Evolutionary conservation across 1,140 invertebrate genomes (phyloP).

Genomic region (Zaprionus kolodkinae): DNA sequence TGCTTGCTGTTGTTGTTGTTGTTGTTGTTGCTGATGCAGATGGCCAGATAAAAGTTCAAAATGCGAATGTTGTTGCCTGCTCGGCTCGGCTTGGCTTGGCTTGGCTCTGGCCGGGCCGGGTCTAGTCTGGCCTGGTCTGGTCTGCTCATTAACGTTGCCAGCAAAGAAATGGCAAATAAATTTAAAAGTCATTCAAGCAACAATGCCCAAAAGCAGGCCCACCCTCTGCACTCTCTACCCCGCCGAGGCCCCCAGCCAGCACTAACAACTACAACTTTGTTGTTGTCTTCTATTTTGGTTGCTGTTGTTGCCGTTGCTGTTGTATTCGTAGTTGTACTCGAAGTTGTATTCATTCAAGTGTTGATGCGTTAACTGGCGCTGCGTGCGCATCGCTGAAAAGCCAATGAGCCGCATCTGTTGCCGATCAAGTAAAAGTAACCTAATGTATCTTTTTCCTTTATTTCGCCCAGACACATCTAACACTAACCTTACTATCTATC

Average conservation of each 20-base stretch:
- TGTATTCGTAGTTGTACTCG: conserved; percentile 24
- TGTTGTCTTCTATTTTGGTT: conserved; percentile 44
- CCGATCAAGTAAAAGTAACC: conserved; percentile 70
- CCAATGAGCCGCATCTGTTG: conserved; percentile 72
- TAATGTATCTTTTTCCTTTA: conserved; percentile 52
- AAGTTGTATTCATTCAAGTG: conserved; percentile 66
- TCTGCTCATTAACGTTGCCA: conserved; percentile 74
- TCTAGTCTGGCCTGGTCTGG: conserved; percentile 33
- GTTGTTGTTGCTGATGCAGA: conserved; percentile 47
- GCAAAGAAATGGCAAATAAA: conserved; percentile 82
- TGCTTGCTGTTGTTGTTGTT: conserved; percentile 50
- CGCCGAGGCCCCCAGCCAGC: not conserved
- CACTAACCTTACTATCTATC: conserved; percentile 60
- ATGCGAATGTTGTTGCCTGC: conserved; percentile 65
- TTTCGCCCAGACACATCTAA: conserved; percentile 37
- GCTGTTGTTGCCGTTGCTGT: conserved; percentile 19
- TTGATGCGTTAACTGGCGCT: conserved; percentile 80
- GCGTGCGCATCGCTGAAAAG: conserved; percentile 79
- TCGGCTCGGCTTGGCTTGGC: conserved; percentile 23
- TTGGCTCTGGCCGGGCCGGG: conserved; percentile 33
- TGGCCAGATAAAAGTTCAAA: conserved; percentile 81
- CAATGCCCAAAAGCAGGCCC: conserved; percentile 59
- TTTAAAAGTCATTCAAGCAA: conserved; percentile 82
- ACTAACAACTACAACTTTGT: conserved; percentile 35
- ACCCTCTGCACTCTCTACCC: conserved; percentile 8